A percentile compares a stretch with the other conserved stretches of the same genome.
These are phyloP conservation scores for Drosophila quinaria DNA, from an alignment of 2,888 invertebrate genomes.

Conservation along the genomic window DNA sequence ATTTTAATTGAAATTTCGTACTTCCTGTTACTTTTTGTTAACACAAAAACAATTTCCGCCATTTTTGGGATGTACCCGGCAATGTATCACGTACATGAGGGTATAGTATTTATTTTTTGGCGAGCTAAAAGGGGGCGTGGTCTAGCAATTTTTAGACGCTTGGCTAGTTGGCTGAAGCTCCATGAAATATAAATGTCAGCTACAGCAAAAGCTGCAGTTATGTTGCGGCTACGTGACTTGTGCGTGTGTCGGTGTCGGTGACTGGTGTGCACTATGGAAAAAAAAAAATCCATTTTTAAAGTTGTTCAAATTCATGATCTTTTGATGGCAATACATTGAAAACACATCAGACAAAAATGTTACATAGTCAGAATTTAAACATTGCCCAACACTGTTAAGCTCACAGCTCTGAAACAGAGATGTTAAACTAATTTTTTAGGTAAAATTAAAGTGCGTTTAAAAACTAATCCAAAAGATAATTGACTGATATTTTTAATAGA, in stretches of 20 bases:
- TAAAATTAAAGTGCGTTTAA: too few relatives aligned
- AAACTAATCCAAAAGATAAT: too few relatives aligned
- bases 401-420: too few relatives aligned
- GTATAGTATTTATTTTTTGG: constrained; percentile 13
- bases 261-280: too few relatives aligned
- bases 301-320: too few relatives aligned
- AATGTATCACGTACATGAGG: constrained; percentile 1
- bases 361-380: too few relatives aligned
- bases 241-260: constrained; percentile 39
- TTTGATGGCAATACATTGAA: too few relatives aligned
- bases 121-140: constrained; percentile 2
- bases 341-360: too few relatives aligned
- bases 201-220: constrained; percentile 1
- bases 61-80: background rate
- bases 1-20: constrained; percentile 65
- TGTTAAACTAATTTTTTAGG: too few relatives aligned
- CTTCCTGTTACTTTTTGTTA: constrained; percentile 45
- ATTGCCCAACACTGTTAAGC: too few relatives aligned
- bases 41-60: constrained; percentile 67
- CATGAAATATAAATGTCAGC: constrained; percentile 59
- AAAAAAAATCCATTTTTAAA: too few relatives aligned
- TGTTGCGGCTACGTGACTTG: constrained; percentile 63
- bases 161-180: constrained; percentile 31
- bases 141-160: constrained; percentile 17
- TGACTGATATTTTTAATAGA: too few relatives aligned